Conservation (phyloP, 2,888 invertebrate genomes). For the Silvanus unidentatus region DNA sequence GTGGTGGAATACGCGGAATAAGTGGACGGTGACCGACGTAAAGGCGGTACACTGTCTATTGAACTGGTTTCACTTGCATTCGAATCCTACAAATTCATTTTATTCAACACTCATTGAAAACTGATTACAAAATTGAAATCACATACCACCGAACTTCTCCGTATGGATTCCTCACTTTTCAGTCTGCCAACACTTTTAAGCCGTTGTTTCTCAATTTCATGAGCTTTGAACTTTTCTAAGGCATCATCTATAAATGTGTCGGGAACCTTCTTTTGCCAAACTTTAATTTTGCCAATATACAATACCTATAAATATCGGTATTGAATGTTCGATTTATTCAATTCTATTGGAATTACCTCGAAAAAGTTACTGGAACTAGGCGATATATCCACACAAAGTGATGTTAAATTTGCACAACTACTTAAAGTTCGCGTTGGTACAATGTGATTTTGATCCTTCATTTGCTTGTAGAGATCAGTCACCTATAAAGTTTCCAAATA, state of each 20-base stretch:
- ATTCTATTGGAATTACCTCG: conserved; percentile 64
- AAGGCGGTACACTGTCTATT: conserved; percentile 20
- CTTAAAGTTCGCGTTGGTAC: conserved; percentile 45
- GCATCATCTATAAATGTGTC: conserved; percentile 89
- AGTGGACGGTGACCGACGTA: conserved; percentile 24
- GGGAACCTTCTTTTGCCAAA: conserved; percentile 80
- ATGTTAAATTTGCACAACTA: conserved; percentile 59
- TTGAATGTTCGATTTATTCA: conserved; percentile 1
- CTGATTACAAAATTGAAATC: background rate
- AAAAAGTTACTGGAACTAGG: conserved; percentile 86
- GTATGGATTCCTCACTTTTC: conserved; percentile 33
- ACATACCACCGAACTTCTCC: conserved; percentile 43
- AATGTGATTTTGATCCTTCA: conserved; percentile 58
- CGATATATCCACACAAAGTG: conserved; percentile 71
- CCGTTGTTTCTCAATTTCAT: conserved; percentile 64
- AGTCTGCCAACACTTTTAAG: conserved; percentile 33
- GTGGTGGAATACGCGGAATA: background rate
- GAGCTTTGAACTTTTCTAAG: conserved; percentile 72
- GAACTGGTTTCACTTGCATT: conserved; percentile 25
- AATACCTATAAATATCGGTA: conserved; percentile 57
- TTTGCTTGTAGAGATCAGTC: conserved; percentile 64
- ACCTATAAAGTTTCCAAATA: conserved; percentile 62
- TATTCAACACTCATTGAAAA: background rate
- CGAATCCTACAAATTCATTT: conserved; percentile 24
- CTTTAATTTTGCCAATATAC: conserved; percentile 86